Evolutionary conservation across 2,113 vertebrate species (phyloP).

Genomic region (Ictidomys tridecemlineatus): DNA sequence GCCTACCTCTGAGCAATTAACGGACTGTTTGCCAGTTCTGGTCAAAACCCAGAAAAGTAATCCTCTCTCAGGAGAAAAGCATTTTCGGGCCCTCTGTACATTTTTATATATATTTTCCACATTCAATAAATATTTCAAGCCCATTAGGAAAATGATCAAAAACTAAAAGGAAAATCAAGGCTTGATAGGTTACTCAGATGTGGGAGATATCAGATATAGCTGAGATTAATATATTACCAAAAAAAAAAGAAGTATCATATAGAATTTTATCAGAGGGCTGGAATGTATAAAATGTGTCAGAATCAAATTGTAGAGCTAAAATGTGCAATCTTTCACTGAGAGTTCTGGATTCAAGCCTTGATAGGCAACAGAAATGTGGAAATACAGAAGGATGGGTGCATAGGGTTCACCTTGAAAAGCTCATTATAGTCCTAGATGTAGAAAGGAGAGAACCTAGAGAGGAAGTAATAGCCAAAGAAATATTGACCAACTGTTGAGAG

Average conservation of each 20-base stretch:
- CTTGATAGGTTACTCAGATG: not conserved
- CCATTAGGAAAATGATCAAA: not conserved
- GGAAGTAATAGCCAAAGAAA: not conserved
- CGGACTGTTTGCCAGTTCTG: not conserved
- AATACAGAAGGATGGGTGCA: not conserved
- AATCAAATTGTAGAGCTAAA: not conserved
- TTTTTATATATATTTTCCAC: not conserved
- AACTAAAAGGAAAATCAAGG: not conserved
- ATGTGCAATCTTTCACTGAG: not conserved
- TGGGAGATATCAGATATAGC: not conserved
- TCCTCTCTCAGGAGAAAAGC: not conserved
- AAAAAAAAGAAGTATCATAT: not conserved
- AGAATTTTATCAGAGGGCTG: not conserved
- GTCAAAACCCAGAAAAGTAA: not conserved
- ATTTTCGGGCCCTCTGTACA: not conserved
- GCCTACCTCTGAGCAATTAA: not conserved
- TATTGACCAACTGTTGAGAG: too few relatives aligned
- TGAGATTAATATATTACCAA: not conserved
- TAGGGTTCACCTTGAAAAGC: not conserved
- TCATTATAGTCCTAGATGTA: not conserved
- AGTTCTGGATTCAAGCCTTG: not conserved
- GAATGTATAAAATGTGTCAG: not conserved
- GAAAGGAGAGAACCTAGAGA: not conserved
- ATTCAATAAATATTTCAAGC: not conserved
- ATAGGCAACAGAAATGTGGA: not conserved